These are phyloP conservation scores for Ornithorhynchus anatinus DNA, from an alignment of 2,113 vertebrate genomes.

Conservation along the genomic window DNA sequence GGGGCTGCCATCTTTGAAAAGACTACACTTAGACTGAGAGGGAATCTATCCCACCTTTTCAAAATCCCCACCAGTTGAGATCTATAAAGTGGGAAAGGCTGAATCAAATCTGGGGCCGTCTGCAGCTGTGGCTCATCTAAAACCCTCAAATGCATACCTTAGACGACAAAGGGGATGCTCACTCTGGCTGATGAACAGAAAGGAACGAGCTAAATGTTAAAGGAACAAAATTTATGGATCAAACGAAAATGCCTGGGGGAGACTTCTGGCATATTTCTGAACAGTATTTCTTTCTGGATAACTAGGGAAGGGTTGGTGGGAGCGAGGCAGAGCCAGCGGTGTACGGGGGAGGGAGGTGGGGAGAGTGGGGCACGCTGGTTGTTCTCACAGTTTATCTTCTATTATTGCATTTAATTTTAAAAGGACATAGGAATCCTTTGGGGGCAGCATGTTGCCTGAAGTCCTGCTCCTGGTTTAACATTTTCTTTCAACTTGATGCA, in stretches of 20 bases:
- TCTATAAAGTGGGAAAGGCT: too few relatives aligned
- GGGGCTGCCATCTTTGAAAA: too few relatives aligned
- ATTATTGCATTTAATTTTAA: conserved; percentile 55
- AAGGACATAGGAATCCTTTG: conserved; percentile 36
- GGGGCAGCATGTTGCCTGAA: conserved; percentile 20
- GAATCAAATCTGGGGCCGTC: too few relatives aligned
- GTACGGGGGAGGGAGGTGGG: conserved; percentile 20
- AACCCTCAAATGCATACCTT: too few relatives aligned
- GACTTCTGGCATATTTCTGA: not conserved
- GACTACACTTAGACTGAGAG: too few relatives aligned
- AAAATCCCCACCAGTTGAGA: too few relatives aligned
- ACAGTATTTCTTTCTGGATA: not conserved
- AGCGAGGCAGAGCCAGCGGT: not conserved
- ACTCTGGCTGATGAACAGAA: too few relatives aligned
- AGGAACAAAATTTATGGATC: too few relatives aligned
- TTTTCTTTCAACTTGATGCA: conserved; percentile 38
- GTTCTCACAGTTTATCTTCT: conserved; percentile 54
- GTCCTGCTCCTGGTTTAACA: conserved; percentile 21
- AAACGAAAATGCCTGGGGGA: not conserved
- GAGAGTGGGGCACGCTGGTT: conserved; percentile 6
- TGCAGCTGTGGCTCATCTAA: too few relatives aligned
- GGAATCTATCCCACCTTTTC: too few relatives aligned
- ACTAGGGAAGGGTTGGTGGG: conserved; percentile 10
- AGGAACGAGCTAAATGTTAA: too few relatives aligned
- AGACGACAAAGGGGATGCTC: too few relatives aligned